phyloP scores from a whole-genome alignment of 1,140 invertebrate species.

The Tenebrio molitor region DNA sequence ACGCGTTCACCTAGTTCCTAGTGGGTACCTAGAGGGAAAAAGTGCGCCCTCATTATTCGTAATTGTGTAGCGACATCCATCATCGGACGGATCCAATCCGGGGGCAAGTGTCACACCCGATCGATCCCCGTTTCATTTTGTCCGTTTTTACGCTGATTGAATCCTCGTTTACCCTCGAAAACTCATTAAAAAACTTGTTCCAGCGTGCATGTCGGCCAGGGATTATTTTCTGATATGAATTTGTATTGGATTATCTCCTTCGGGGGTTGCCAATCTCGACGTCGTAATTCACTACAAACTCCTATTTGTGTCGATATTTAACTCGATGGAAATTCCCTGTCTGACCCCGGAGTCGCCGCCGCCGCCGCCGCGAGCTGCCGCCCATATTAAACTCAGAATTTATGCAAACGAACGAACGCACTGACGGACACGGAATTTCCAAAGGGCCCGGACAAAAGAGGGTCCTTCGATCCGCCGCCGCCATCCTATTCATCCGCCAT shows the following conservation, averaged over 20 bases:
- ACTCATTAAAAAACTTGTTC: slow-evolving; percentile 40
- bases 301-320: slow-evolving; percentile 37
- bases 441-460: too few relatives aligned
- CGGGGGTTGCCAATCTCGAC: slow-evolving; percentile 24
- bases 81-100: slow-evolving; percentile 22
- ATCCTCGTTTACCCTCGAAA: slow-evolving; percentile 38
- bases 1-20: slow-evolving; percentile 4
- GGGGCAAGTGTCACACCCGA: slow-evolving; percentile 18
- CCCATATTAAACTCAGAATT: background rate
- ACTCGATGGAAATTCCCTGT: slow-evolving; percentile 29
- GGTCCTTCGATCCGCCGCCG: too few relatives aligned
- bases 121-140: slow-evolving; percentile 25
- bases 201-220: slow-evolving; percentile 10
- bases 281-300: slow-evolving; percentile 25
- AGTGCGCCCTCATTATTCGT: too few relatives aligned
- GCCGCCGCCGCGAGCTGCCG: background rate
- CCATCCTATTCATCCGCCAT: too few relatives aligned
- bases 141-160: slow-evolving; percentile 37
- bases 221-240: slow-evolving; percentile 38
- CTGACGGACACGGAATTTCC: too few relatives aligned
- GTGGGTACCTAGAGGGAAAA: background rate
- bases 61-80: slow-evolving; percentile 27
- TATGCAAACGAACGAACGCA: slow-evolving; percentile 13
- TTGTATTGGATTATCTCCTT: slow-evolving; percentile 39
- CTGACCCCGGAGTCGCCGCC: slow-evolving; percentile 10